Evolutionary conservation across 2,888 invertebrate species (phyloP).

Genomic region (Mycalesis mineus): DNA sequence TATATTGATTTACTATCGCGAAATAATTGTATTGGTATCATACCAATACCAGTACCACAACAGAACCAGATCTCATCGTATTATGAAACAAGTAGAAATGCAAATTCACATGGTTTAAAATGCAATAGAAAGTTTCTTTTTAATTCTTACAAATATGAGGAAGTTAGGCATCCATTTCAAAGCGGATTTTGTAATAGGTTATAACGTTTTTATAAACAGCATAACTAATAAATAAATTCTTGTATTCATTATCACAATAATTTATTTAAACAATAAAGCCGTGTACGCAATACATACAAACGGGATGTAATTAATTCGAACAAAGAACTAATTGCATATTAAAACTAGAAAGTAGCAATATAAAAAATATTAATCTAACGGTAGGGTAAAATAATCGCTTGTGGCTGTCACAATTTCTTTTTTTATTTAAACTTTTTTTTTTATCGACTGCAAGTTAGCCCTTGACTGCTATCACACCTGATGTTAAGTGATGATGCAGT

Average conservation of each 20-base stretch:
- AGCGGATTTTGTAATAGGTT: neutral
- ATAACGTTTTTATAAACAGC: too few species aligned
- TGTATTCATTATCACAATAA: neutral
- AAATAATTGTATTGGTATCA: neutral
- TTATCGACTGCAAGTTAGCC: too few species aligned
- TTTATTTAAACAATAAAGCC: too few species aligned
- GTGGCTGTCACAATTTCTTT: too few species aligned
- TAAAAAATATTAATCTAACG: neutral
- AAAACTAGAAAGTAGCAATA: neutral
- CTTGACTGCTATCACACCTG: too few species aligned
- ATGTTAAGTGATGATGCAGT: too few species aligned
- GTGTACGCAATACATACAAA: too few species aligned
- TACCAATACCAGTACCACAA: neutral
- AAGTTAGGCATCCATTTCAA: neutral
- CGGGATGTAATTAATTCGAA: constrained; percentile 1
- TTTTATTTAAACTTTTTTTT: too few species aligned
- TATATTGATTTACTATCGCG: neutral
- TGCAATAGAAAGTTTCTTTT: neutral
- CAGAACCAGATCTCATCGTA: neutral
- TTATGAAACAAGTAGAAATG: neutral
- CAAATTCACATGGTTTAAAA: neutral
- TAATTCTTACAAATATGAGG: neutral
- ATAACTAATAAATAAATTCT: too few species aligned
- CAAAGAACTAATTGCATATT: neutral
- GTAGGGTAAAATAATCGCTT: too few species aligned